Percentiles rank a stretch among this genome's conserved stretches.
Evolutionary conservation across 2,888 invertebrate genomes (phyloP).

Genomic region (Acrobasis consociella): DNA sequence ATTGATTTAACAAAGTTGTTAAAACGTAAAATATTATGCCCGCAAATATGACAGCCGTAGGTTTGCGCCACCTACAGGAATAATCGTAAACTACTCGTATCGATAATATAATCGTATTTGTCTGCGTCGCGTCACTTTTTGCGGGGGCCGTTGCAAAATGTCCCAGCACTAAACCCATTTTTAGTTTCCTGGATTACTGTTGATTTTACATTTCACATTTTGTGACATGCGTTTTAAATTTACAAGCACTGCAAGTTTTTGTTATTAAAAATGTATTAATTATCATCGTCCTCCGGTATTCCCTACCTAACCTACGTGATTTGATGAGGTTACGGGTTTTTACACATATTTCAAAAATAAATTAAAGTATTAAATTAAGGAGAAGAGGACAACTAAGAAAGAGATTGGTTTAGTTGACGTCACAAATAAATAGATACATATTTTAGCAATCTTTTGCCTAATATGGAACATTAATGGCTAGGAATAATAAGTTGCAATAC

Average conservation of each 20-base stretch:
- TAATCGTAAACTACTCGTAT: constrained; percentile 7
- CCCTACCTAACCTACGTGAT: too few species aligned
- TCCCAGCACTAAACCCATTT: background rate
- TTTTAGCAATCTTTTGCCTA: too few species aligned
- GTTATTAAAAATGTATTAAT: too few species aligned
- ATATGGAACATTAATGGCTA: too few species aligned
- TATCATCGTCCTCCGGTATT: too few species aligned
- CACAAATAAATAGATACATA: too few species aligned
- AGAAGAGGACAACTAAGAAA: too few species aligned
- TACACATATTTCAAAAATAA: too few species aligned
- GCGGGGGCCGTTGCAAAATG: background rate
- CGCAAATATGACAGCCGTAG: background rate
- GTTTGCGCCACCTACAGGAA: background rate
- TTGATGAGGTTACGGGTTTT: too few species aligned
- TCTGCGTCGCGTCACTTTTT: constrained; percentile 1
- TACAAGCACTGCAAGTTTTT: background rate
- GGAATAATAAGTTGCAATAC: too few species aligned
- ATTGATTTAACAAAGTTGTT: constrained; percentile 2
- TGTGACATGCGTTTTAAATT: background rate
- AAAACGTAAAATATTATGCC: background rate
- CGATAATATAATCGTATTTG: constrained; percentile 10
- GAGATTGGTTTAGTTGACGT: too few species aligned
- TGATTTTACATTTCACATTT: background rate
- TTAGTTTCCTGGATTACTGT: constrained; percentile 5
- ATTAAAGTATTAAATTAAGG: too few species aligned